These are phyloP conservation scores for Ranitomeya imitator DNA, from an alignment of 2,113 vertebrate genomes.

Conservation along the genomic window DNA sequence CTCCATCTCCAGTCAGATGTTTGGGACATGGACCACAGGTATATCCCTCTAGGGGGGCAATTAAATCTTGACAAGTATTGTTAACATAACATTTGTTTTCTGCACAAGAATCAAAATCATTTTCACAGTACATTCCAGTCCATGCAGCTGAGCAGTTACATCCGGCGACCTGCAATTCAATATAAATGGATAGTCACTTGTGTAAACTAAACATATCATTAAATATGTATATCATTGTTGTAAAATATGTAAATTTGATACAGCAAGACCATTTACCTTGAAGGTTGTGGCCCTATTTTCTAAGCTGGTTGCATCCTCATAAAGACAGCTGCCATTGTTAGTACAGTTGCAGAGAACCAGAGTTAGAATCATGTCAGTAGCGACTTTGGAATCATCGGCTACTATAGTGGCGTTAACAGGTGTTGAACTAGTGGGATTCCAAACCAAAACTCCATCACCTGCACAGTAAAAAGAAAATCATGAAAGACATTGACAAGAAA, in stretches of 20 bases:
- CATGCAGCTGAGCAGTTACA: slow-evolving; percentile 52
- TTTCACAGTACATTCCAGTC: slow-evolving; percentile 44
- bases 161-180: slow-evolving; percentile 19
- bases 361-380: slow-evolving; percentile 41
- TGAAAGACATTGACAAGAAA: neutral
- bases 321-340: slow-evolving; percentile 55
- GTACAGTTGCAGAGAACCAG: slow-evolving; percentile 58
- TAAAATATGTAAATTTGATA: neutral
- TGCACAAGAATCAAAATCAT: slow-evolving; percentile 31
- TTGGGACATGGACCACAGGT: slow-evolving; percentile 24
- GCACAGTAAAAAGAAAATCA: neutral
- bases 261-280: slow-evolving; percentile 18
- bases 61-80: neutral
- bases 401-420: slow-evolving; percentile 46
- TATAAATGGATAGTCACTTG: neutral
- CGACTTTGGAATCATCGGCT: slow-evolving; percentile 53
- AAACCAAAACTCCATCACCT: slow-evolving; percentile 53
- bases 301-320: slow-evolving; percentile 2
- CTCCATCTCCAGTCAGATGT: slow-evolving; percentile 37
- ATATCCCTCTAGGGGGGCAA: slow-evolving; percentile 17
- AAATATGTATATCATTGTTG: neutral
- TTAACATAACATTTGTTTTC: slow-evolving; percentile 48
- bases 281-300: slow-evolving; percentile 37
- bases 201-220: neutral
- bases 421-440: slow-evolving; percentile 52